phyloP scores from a whole-genome alignment of 2,888 invertebrate species.

The Gerris lacustris region DNA sequence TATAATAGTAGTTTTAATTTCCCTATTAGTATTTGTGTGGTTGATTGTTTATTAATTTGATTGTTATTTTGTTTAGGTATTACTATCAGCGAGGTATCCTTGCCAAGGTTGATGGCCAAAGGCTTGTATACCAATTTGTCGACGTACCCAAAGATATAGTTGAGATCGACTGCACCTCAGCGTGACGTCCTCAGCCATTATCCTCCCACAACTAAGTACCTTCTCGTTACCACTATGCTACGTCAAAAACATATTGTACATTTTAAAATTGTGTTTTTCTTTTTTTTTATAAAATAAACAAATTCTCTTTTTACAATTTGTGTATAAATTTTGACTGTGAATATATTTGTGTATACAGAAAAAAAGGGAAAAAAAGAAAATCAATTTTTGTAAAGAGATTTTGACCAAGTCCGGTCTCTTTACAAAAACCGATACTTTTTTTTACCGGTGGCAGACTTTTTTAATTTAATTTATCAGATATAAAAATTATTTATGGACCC shows the following conservation, averaged over 20 bases:
- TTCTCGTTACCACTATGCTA: slow-evolving; percentile 6
- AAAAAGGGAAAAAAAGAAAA: too few species aligned
- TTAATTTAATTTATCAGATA: not conserved
- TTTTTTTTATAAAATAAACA: slow-evolving; percentile 6
- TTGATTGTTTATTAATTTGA: not conserved
- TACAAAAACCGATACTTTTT: not conserved
- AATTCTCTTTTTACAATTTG: not conserved
- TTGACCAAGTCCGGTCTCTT: too few species aligned
- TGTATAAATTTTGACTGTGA: slow-evolving; percentile 8
- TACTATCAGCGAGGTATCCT: slow-evolving; percentile 98
- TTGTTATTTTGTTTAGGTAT: slow-evolving; percentile 45
- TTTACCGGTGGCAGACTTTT: not conserved
- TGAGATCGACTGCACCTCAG: slow-evolving; percentile 89
- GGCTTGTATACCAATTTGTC: slow-evolving; percentile 97
- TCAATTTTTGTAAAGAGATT: too few species aligned
- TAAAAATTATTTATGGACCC: not conserved
- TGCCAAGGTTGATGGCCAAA: slow-evolving; percentile 97
- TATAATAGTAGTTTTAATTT: too few species aligned
- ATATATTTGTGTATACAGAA: slow-evolving; percentile 4
- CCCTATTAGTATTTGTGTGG: too few species aligned
- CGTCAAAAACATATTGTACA: not conserved
- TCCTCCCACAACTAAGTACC: slow-evolving; percentile 2
- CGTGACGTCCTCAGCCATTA: slow-evolving; percentile 42
- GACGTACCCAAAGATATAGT: slow-evolving; percentile 97
- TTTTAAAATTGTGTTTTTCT: slow-evolving; percentile 5